Evolutionary conservation across 1,140 invertebrate species (phyloP).

Genomic region (Drosophila murphyi): DNA sequence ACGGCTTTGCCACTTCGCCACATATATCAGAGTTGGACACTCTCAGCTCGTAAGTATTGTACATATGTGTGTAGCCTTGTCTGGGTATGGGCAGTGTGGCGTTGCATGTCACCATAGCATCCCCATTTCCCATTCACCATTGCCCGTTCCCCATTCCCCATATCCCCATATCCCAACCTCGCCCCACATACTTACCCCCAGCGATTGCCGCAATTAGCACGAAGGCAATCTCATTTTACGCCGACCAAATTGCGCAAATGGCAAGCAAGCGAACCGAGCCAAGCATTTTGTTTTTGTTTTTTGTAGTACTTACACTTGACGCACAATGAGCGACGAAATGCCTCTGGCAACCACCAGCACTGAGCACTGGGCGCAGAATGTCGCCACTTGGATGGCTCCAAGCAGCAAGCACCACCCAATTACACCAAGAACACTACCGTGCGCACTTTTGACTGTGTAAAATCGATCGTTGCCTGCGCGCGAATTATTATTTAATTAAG

Average conservation of each 20-base stretch:
- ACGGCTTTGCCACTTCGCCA: conserved; percentile 10
- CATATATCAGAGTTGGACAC: conserved; percentile 2
- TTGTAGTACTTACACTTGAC: conserved; percentile 47
- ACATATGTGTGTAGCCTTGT: conserved; percentile 21
- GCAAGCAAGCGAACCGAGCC: conserved; percentile 52
- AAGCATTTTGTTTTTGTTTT: conserved; percentile 38
- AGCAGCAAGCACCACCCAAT: conserved; percentile 16
- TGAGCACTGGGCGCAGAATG: neutral
- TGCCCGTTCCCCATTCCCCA: conserved; percentile 3
- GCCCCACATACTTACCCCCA: conserved; percentile 44
- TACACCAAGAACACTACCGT: conserved; percentile 4
- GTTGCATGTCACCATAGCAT: conserved; percentile 60
- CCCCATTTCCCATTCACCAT: conserved; percentile 27
- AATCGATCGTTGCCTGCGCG: conserved; percentile 37
- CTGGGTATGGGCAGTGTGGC: conserved; percentile 21
- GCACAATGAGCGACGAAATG: conserved; percentile 26
- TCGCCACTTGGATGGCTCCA: conserved; percentile 3
- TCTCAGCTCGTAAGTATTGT: neutral
- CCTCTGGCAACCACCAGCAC: conserved; percentile 18
- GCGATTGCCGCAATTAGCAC: conserved; percentile 74
- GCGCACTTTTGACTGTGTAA: conserved; percentile 10
- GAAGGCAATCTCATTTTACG: conserved; percentile 80
- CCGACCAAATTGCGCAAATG: conserved; percentile 75
- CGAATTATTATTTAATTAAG: conserved; percentile 51
- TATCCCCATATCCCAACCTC: conserved; percentile 10